These are phyloP conservation scores for Drosophila prostipennis DNA, from an alignment of 2,888 invertebrate genomes.

Conservation along the genomic window DNA sequence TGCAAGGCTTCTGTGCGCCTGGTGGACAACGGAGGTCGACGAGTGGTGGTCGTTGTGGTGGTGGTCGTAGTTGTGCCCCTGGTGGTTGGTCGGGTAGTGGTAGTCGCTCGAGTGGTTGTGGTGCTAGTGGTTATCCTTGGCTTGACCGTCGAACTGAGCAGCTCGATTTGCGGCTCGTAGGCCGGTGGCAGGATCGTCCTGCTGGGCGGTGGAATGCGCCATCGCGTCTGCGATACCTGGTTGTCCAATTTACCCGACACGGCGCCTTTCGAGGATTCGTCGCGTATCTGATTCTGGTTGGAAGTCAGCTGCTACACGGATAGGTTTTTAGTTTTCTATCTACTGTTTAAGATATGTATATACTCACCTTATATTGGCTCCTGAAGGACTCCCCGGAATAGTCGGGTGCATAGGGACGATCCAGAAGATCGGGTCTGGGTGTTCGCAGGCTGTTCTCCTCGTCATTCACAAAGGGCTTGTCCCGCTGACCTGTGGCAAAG, in stretches of 20 bases:
- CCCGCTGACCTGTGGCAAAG: slow-evolving; percentile 86
- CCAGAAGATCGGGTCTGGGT: slow-evolving; percentile 88
- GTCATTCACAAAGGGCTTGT: slow-evolving; percentile 89
- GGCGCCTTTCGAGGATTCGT: slow-evolving; percentile 64
- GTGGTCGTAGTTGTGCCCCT: slow-evolving; percentile 6
- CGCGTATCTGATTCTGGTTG: slow-evolving; percentile 78
- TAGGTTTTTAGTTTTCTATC: neutral
- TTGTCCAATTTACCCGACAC: slow-evolving; percentile 48
- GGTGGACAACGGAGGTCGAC: slow-evolving; percentile 16
- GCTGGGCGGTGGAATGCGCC: slow-evolving; percentile 82
- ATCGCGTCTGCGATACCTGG: slow-evolving; percentile 77
- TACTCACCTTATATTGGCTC: slow-evolving; percentile 81
- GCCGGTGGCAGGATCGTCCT: slow-evolving; percentile 81
- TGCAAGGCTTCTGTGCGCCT: slow-evolving; percentile 68
- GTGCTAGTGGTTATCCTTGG: slow-evolving; percentile 49
- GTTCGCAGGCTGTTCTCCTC: slow-evolving; percentile 88
- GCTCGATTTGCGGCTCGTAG: slow-evolving; percentile 71
- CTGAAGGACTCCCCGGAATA: slow-evolving; percentile 84
- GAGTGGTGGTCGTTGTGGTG: slow-evolving; percentile 46
- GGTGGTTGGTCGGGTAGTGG: slow-evolving; percentile 28
- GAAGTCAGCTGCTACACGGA: slow-evolving; percentile 78
- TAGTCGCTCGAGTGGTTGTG: slow-evolving; percentile 33
- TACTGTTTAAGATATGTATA: neutral
- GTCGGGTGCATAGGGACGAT: slow-evolving; percentile 84
- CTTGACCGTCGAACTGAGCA: slow-evolving; percentile 45